Evolutionary conservation across 2,113 vertebrate species (phyloP).

Genomic region (Alexandromys fortis): DNA sequence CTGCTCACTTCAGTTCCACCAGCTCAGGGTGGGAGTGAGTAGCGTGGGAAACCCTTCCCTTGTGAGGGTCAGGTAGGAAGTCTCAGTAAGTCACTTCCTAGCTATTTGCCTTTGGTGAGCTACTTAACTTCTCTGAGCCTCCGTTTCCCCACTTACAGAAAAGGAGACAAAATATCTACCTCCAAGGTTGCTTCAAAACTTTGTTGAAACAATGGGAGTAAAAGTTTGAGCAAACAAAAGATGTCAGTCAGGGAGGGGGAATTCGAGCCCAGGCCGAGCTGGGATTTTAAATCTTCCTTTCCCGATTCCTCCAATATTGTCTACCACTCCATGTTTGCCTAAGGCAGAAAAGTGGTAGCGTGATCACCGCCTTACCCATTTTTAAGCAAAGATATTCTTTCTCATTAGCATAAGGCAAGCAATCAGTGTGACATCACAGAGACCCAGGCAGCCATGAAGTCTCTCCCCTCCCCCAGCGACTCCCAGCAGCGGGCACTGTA

Average conservation of each 20-base stretch:
- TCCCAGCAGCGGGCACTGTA: background rate
- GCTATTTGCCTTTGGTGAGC: background rate
- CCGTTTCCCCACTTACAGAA: background rate
- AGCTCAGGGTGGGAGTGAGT: accelerated
- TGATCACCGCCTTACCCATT: background rate
- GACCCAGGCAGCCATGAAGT: accelerated
- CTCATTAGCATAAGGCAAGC: background rate
- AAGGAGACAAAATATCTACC: too few relatives aligned
- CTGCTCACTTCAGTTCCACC: background rate
- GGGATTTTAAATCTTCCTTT: background rate
- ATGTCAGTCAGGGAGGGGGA: background rate
- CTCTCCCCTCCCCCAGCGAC: too few relatives aligned
- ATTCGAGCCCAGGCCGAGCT: background rate
- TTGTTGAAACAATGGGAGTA: too few relatives aligned
- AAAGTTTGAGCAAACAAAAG: background rate
- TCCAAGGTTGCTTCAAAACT: too few relatives aligned
- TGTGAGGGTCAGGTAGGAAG: background rate
- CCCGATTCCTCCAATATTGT: background rate
- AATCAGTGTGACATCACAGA: background rate
- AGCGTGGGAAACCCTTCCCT: background rate
- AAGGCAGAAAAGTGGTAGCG: background rate
- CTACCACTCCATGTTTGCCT: background rate
- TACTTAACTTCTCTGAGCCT: background rate
- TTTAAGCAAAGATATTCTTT: background rate
- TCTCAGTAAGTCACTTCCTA: background rate